A percentile compares a stretch with the other conserved stretches of the same genome.
These are phyloP conservation scores for Calyptommatus sinebrachiatus DNA, from an alignment of 2,113 vertebrate genomes.

Conservation along the genomic window DNA sequence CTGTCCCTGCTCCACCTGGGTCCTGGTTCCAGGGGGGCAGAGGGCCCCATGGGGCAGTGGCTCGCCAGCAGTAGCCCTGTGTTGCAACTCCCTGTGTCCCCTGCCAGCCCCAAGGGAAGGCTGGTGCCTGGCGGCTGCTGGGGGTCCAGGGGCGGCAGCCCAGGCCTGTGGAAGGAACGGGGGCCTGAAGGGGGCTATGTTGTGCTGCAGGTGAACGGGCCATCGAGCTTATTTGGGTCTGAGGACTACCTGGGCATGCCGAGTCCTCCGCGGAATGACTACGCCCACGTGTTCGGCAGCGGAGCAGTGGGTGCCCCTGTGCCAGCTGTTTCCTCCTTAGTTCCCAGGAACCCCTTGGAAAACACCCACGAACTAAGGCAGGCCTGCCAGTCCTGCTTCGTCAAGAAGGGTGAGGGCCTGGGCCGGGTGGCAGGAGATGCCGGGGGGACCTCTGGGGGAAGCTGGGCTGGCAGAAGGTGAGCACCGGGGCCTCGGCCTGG, in stretches of 20 bases:
- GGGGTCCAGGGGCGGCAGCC: not conserved
- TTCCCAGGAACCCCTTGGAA: slow-evolving; percentile 82
- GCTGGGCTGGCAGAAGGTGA: too few species aligned
- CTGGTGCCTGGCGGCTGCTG: too few species aligned
- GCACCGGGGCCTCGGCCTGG: too few species aligned
- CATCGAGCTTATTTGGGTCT: slow-evolving; percentile 68
- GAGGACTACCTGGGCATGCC: slow-evolving; percentile 80
- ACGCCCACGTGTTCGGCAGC: slow-evolving; percentile 68
- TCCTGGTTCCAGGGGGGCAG: too few species aligned
- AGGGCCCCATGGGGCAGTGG: too few species aligned
- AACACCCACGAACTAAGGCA: slow-evolving; percentile 92
- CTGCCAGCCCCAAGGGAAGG: too few species aligned
- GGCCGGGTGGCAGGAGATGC: not conserved
- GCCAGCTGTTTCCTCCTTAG: slow-evolving; percentile 45
- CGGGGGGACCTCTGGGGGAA: too few species aligned
- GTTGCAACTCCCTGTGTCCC: too few species aligned
- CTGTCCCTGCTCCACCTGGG: too few species aligned
- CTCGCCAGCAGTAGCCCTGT: too few species aligned
- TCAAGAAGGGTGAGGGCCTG: slow-evolving; percentile 84
- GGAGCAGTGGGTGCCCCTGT: slow-evolving; percentile 61
- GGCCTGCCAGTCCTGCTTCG: slow-evolving; percentile 88
- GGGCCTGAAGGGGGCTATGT: not conserved
- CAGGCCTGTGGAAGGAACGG: not conserved
- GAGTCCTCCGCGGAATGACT: slow-evolving; percentile 69
- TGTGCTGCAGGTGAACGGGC: slow-evolving; percentile 78